Conservation (phyloP, 2,797 vertebrate species). For the Hoplostethus atlanticus region DNA sequence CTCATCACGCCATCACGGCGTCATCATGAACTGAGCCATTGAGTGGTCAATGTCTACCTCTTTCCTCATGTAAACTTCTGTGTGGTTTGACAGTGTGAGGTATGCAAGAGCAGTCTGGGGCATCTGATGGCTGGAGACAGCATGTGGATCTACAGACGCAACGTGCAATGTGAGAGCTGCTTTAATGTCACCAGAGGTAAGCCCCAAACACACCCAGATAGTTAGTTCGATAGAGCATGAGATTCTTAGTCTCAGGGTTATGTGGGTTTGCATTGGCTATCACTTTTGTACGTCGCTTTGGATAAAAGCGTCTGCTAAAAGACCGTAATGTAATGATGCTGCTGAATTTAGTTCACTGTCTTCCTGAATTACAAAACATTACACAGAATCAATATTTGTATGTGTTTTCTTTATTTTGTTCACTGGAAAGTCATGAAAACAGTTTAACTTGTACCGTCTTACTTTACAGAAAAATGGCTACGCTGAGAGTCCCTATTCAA, state of each 20-base stretch:
- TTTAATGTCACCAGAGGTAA: constrained; percentile 91
- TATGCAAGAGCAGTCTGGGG: constrained; percentile 89
- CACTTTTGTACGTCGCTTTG: too few relatives aligned
- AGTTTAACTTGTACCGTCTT: not conserved
- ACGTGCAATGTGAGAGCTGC: constrained; percentile 93
- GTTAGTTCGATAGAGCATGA: too few relatives aligned
- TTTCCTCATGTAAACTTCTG: constrained; percentile 29
- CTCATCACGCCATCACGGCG: not conserved
- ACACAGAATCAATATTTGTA: not conserved
- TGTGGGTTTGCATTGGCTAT: too few relatives aligned
- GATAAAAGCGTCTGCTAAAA: too few relatives aligned
- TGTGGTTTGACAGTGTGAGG: constrained; percentile 87
- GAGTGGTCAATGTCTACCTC: constrained; percentile 18
- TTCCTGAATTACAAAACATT: not conserved
- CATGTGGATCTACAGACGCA: constrained; percentile 93
- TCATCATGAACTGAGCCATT: constrained; percentile 6
- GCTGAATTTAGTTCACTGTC: not conserved
- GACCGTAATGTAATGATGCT: too few relatives aligned
- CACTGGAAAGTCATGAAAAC: not conserved
- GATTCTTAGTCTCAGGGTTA: too few relatives aligned
- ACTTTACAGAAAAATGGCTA: constrained; percentile 82
- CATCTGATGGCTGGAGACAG: constrained; percentile 94
- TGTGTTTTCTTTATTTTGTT: not conserved
- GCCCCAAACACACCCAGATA: not conserved
- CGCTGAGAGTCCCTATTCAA: constrained; percentile 61